These are phyloP conservation scores for Drosophila sturtevanti DNA, from an alignment of 1,140 invertebrate genomes.

Conservation along the genomic window DNA sequence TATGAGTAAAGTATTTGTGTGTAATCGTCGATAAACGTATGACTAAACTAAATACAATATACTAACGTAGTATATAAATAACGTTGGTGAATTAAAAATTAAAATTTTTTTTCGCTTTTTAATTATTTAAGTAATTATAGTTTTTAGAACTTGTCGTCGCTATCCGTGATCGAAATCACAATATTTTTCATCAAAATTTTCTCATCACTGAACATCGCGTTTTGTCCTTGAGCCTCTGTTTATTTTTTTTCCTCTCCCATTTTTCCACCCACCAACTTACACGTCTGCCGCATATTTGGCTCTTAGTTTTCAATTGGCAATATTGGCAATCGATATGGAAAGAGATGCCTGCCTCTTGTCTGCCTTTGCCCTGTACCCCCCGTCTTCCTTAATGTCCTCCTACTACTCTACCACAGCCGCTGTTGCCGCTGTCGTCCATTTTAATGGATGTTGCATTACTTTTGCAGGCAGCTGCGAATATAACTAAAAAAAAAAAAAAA, in stretches of 20 bases:
- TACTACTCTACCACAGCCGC: slow-evolving; percentile 4
- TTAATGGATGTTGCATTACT: slow-evolving; percentile 75
- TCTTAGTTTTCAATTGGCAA: slow-evolving; percentile 59
- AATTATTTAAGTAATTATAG: neutral
- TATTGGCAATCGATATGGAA: slow-evolving; percentile 68
- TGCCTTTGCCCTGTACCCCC: slow-evolving; percentile 9
- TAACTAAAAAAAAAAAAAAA: slow-evolving; percentile 14
- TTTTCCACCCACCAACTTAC: neutral
- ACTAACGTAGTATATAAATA: too few species aligned
- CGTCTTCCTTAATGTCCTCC: slow-evolving; percentile 40
- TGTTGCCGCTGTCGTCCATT: slow-evolving; percentile 41
- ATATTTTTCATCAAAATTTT: neutral
- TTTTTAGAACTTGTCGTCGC: neutral
- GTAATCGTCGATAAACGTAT: too few species aligned
- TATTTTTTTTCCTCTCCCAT: neutral
- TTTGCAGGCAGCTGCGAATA: slow-evolving; percentile 41
- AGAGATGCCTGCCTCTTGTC: neutral
- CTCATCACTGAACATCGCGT: neutral
- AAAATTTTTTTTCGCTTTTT: neutral
- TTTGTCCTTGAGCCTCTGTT: neutral
- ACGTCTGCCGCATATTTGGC: slow-evolving; percentile 3
- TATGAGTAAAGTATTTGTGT: too few species aligned
- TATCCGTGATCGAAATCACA: neutral
- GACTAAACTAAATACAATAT: too few species aligned
- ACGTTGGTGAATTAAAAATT: too few species aligned